phyloP scores from a whole-genome alignment of 1,140 invertebrate species.

The Cataglyphis hispanica region DNA sequence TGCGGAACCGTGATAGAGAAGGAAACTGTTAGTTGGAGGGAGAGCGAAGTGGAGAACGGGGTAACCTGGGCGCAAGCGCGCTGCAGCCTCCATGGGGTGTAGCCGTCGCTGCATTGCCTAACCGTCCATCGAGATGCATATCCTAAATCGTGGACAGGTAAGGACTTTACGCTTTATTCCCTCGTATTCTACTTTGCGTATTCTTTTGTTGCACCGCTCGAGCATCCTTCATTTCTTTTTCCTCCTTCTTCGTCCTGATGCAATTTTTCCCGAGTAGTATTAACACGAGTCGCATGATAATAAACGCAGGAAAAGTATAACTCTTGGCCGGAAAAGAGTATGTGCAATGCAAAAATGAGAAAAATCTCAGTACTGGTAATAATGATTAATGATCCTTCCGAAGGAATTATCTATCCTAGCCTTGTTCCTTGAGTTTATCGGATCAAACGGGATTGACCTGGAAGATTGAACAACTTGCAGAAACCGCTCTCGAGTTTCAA shows the following conservation, averaged over 20 bases:
- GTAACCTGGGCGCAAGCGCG: constrained; percentile 73
- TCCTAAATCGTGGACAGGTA: constrained; percentile 28
- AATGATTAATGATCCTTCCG: constrained; percentile 20
- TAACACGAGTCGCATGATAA: not conserved
- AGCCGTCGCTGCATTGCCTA: constrained; percentile 60
- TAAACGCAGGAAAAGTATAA: not conserved
- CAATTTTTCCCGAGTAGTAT: not conserved
- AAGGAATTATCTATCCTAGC: not conserved
- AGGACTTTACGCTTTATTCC: constrained; percentile 24
- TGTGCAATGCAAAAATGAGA: not conserved
- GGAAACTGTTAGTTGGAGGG: not conserved
- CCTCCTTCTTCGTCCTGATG: not conserved
- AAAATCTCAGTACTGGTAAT: not conserved
- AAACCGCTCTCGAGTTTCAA: not conserved
- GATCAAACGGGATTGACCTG: constrained; percentile 18
- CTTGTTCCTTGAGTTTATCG: constrained; percentile 35
- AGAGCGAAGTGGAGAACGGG: constrained; percentile 29
- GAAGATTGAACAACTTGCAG: constrained; percentile 16
- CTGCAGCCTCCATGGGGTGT: constrained; percentile 67
- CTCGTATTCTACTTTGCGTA: not conserved
- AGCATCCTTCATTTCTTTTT: not conserved
- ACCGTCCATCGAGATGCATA: constrained; percentile 51
- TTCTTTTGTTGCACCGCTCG: not conserved
- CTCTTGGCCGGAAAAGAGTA: not conserved
- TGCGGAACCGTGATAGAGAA: not conserved